phyloP scores from a whole-genome alignment of 35 echinoderm and acorn worm genomes.

The Heliocidaris tuberculata region DNA sequence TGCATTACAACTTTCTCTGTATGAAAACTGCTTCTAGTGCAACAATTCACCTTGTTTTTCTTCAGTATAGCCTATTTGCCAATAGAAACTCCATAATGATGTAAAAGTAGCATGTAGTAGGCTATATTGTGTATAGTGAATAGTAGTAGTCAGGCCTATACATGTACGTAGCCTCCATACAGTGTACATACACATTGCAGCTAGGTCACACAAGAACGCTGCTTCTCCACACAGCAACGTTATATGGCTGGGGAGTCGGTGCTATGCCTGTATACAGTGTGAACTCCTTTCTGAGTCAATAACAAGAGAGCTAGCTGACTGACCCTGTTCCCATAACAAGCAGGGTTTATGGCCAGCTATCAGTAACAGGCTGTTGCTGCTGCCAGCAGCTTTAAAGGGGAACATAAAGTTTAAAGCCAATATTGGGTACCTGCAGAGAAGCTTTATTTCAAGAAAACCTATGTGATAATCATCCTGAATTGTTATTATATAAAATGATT shows the following conservation, averaged over 20 bases:
- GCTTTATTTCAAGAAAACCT: too few species aligned
- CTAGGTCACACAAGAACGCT: background rate
- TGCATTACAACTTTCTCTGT: too few species aligned
- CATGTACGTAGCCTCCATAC: too few species aligned
- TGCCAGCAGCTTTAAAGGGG: background rate
- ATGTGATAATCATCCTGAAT: too few species aligned
- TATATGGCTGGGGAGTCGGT: background rate
- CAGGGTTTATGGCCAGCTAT: conserved; percentile 16
- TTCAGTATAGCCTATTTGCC: background rate
- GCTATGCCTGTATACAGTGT: background rate
- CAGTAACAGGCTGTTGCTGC: conserved; percentile 15
- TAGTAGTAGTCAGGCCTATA: too few species aligned
- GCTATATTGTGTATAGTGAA: too few species aligned
- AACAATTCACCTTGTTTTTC: too few species aligned
- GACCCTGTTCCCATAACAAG: conserved; percentile 4
- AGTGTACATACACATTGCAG: background rate
- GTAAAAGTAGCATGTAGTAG: background rate
- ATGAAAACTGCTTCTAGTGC: too few species aligned
- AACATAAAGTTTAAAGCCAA: too few species aligned
- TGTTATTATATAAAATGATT: too few species aligned
- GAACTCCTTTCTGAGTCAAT: conserved; percentile 25
- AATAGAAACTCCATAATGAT: background rate
- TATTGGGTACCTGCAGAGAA: too few species aligned
- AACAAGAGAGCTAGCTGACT: conserved; percentile 16
- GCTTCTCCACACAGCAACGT: too few species aligned